Evolutionary conservation across 37 sponge, comb jelly and placozoan species (phyloP).

Genomic region (Axinella damicornis): DNA sequence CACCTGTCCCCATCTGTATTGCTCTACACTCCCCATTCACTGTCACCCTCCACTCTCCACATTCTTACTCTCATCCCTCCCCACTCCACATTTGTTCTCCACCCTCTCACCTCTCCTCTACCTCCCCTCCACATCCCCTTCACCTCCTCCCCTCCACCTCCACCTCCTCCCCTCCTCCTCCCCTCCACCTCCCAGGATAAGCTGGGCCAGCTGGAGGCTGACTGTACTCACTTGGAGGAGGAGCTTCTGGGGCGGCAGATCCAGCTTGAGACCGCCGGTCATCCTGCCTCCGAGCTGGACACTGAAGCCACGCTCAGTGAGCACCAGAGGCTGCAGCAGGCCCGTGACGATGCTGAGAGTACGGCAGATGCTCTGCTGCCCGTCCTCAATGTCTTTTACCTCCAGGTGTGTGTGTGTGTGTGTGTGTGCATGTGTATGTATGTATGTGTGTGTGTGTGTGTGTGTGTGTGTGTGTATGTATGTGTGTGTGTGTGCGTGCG

Average conservation of each 20-base stretch:
- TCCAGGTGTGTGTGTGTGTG: background rate
- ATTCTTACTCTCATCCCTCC: too few relatives aligned
- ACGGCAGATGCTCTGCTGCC: slow-evolving; percentile 21
- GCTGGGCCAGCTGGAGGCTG: slow-evolving; percentile 27
- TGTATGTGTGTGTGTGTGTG: slow-evolving; percentile 16
- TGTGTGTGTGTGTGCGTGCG: slow-evolving; percentile 8
- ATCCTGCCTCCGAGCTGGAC: slow-evolving; percentile 7
- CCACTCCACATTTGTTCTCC: background rate
- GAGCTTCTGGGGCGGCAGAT: slow-evolving; percentile 26
- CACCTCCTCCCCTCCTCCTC: background rate
- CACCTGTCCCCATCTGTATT: too few relatives aligned
- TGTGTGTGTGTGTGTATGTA: slow-evolving; percentile 33
- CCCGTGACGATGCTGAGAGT: background rate
- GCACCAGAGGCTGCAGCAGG: slow-evolving; percentile 20
- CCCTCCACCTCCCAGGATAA: background rate
- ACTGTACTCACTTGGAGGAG: slow-evolving; percentile 40
- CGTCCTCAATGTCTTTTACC: slow-evolving; percentile 18
- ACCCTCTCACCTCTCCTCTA: background rate
- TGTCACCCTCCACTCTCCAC: too few relatives aligned
- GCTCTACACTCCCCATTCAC: too few relatives aligned
- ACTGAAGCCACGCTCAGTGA: background rate
- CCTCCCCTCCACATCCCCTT: background rate
- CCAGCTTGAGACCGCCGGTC: slow-evolving; percentile 11
- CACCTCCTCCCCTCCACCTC: background rate
- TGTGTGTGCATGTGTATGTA: background rate